Evolutionary conservation across 1,140 invertebrate species (phyloP), one percentile per base, ranked within the genome.

Genomic region (Sarcophaga peregrina): DNA sequence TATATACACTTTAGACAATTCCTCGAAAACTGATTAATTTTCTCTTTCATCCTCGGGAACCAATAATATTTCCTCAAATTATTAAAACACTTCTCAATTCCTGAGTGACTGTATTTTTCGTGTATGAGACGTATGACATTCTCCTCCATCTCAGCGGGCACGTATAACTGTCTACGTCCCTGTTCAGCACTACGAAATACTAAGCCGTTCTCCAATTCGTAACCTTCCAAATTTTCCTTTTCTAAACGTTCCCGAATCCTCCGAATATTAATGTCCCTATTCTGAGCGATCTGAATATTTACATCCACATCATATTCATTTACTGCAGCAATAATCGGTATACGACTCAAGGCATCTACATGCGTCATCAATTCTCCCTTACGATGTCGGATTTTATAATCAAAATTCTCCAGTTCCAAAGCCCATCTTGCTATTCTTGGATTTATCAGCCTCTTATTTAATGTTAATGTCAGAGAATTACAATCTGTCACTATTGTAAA

Each of bases 401-500:
- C 25, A 11, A 37, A 74, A 13, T 74, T 74, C 45, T 74, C 72
- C 8, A 74, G 8, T 74, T 74, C 72, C 13, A 74, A 45, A 45
- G 82, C 54, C 86, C 86, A 88, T 74, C 85, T 52, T 13, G 20
- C 47, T 83, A 86, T 87, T 81, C 82, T 82, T 9, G 85, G 84
- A 58, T 85, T 85, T 47, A 87, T 78, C 0, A 86, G 78, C 81
- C 85, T 86, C 82, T 86, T 86, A 2, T 81, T 82, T 52, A 87
- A 81, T 8, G 87, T 80, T 68, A 85, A 68, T 74, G 81, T 86
- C 82, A 88, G 85, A 62, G 82, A 84, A 82, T 85, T 85, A 80
- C 85, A 87, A 84, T 85, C 85, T 3, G 84, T 87, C 46, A 86
- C 83, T 15, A 92, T 87, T 78, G 89, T 86, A 83, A 90, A 90